Evolutionary conservation across 1,140 invertebrate species (phyloP).

Genomic region (Melipona quadrifasciata): DNA sequence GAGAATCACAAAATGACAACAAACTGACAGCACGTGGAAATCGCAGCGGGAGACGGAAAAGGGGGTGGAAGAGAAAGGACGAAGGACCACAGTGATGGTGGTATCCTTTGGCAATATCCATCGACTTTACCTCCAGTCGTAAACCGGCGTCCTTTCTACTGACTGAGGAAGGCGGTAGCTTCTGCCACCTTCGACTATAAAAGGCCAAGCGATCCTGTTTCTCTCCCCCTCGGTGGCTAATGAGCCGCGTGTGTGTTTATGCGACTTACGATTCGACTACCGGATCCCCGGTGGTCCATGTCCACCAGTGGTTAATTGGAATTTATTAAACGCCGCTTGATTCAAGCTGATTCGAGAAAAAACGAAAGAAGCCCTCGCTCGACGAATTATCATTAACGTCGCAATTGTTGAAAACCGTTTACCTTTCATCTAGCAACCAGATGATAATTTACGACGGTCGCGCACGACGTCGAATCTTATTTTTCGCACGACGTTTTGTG

Average conservation of each 20-base stretch:
- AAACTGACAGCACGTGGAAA: constrained; percentile 11
- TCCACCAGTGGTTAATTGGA: constrained; percentile 62
- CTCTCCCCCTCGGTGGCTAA: constrained; percentile 70
- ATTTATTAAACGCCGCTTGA: constrained; percentile 63
- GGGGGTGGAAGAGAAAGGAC: neutral
- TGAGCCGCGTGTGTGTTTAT: constrained; percentile 75
- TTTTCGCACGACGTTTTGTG: too few relatives aligned
- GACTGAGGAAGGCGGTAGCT: constrained; percentile 43
- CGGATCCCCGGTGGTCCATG: constrained; percentile 55
- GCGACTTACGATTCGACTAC: constrained; percentile 71
- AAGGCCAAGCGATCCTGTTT: constrained; percentile 62
- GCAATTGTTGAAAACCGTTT: neutral
- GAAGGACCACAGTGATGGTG: constrained; percentile 39
- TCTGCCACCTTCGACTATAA: constrained; percentile 72
- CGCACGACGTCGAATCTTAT: too few relatives aligned
- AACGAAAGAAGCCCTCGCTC: neutral
- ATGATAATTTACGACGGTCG: constrained; percentile 5
- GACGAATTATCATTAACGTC: constrained; percentile 7
- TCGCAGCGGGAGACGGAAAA: constrained; percentile 1
- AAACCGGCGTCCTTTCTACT: constrained; percentile 58
- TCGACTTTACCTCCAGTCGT: constrained; percentile 68
- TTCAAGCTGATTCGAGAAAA: neutral
- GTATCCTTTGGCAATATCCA: constrained; percentile 41
- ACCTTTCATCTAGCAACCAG: neutral
- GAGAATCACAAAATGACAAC: neutral